Evolutionary conservation across 2,113 vertebrate species (phyloP), one percentile per base, ranked within the genome.

Genomic region (Micromys minutus): DNA sequence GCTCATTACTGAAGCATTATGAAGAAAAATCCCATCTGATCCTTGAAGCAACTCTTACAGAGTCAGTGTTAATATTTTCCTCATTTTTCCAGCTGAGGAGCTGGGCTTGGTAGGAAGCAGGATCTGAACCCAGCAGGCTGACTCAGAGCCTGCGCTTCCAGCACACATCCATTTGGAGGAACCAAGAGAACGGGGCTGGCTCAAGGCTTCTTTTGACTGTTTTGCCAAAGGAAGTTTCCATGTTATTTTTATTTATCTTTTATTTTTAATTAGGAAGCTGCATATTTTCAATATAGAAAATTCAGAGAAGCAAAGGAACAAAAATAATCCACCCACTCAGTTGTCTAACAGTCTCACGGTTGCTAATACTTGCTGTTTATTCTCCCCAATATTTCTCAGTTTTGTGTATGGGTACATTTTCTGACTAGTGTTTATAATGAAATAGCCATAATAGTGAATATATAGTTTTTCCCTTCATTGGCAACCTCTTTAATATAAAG

Each of bases 321-420:
- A 87, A 95, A 89, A 93, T 45, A 95, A 83, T 57, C 55, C 31
- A 69, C 90, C 92, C 59, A 93, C 80, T 93, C 36, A 72, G 50
- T 91, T 96, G 72, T 95, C 81, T 83, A 31, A 24, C 74, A 77
- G 67, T 52, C 65, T 95, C 57, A 94, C 31, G 88, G 87, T 94
- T 90, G 65, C 94, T 96, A 96, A 86, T 88, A 71, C 79, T 83
- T 75, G 47, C n/a, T 92, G 10, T 95, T 95, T 96, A 24, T 95
- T 93, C n/a, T 77, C 39, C 55, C 55, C 95, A 84, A 36, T 93
- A 84, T 50, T 94, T 92, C 55, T 91, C 84, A 63, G 6, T 91
- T 69, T 90, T 75, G 16, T 45, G 26, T 92, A 55, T 86, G 55
- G 34, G 19, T 67, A 61, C 55, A 61, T 81, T 83, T 95, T 59